These are phyloP conservation scores for Falco columbarius DNA, from an alignment of 2,797 vertebrate genomes.

Conservation along the genomic window DNA sequence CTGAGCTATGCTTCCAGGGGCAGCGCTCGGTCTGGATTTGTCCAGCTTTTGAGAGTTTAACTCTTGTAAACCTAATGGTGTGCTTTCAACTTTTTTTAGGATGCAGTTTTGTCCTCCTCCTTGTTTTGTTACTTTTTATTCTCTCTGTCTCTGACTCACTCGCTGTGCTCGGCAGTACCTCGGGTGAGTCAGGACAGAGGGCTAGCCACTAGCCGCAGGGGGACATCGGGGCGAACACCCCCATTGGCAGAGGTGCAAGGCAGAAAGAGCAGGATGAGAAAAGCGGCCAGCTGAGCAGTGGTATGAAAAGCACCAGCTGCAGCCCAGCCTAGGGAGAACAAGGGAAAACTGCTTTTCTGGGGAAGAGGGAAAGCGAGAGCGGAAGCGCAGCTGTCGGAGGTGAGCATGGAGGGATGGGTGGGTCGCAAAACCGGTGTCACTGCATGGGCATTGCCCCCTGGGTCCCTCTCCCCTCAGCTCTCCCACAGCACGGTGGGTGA, in stretches of 20 bases:
- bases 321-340: background rate
- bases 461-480: accelerated
- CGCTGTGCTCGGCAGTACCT: background rate
- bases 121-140: slow-evolving; percentile 5
- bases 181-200: slow-evolving; percentile 24
- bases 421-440: background rate
- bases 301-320: slow-evolving; percentile 12
- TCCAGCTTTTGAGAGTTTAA: background rate
- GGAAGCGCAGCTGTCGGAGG: background rate
- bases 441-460: background rate
- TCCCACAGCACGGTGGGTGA: background rate
- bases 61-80: background rate
- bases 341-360: background rate
- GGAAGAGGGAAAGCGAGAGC: background rate
- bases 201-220: background rate
- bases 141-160: background rate
- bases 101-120: background rate
- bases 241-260: background rate
- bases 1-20: background rate
- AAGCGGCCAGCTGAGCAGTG: background rate
- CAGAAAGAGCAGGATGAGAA: background rate
- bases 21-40: background rate
- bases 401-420: accelerated
- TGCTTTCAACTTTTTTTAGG: background rate
- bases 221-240: background rate